Base-by-base conservation (phyloP, 2,113 vertebrate genomes). In the Erinaceus europaeus region DNA sequence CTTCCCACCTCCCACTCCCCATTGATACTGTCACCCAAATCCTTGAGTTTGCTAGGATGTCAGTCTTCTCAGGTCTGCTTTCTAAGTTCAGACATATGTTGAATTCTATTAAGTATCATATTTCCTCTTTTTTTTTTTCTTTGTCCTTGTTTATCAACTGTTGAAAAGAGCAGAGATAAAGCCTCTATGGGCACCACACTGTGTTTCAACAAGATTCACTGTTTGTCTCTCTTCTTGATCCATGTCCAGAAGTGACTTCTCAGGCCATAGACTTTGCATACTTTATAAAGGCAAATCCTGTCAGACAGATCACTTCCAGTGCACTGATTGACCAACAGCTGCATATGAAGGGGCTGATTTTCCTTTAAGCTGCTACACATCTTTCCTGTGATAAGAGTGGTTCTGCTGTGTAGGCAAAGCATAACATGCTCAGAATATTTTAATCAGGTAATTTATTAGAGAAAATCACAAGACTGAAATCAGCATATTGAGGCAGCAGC, bases 401-500 rank as follows among this genome's bases (percentile, higher is more conserved):
- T 23, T 32, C 9, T 29, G 40, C 12, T 48, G 20, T 25, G 3
- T 17, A 25, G 20, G 9, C 42, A 18, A 38, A 50, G 21, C 29
- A 5, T 0, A 50, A 15, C 29, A 5, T 0, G 20, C 32, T 32
- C 21, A 1, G n/a, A 13, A 10, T 21, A 5, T 23, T 34, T 23
- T 34, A 61, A 5, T 42, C 15, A 3, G 55, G 27, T 10, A 6
- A 52, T 20, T 50, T 20, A 10, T 38, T 0, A 21, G 1, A 34
- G 21, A 12, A 6, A 1, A 2, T 34, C 57, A 1, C 62, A 61
- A 62, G n/a, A n/a, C 25, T 13, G 10, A 9, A 34, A 9, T 20
- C 4, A 3, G 25, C 2, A 9, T 9, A 10, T 9, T 0, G 20
- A 9, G 42, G 2, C 8, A 4, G 48, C 18, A 0, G 18, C 18